These are phyloP conservation scores for Acleris emargana DNA, from an alignment of 2,888 invertebrate species.

Conservation along the genomic window DNA sequence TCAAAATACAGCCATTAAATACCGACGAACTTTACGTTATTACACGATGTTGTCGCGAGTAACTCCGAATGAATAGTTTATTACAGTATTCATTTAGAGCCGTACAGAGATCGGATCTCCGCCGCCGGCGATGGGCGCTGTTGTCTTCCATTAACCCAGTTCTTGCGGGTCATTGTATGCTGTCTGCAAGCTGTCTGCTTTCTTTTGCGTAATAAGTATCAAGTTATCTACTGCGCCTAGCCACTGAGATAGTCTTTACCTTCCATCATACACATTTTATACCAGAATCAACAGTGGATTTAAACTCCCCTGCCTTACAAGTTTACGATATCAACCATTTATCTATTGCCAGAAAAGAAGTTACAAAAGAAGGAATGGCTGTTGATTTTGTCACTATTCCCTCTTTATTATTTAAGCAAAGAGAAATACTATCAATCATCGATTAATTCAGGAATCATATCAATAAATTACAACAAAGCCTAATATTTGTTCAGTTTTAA, in stretches of 20 bases:
- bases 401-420: background rate
- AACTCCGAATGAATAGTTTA: conserved; percentile 56
- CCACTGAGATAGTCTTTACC: conserved; percentile 1
- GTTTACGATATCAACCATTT: too few relatives aligned
- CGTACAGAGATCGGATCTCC: conserved; percentile 62
- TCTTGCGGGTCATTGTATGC: conserved; percentile 69
- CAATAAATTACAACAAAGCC: conserved; percentile 3
- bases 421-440: too few relatives aligned
- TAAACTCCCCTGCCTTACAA: background rate
- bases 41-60: conserved; percentile 41
- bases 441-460: background rate
- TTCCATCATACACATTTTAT: background rate
- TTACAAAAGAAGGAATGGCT: too few relatives aligned
- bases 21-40: conserved; percentile 44
- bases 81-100: conserved; percentile 63
- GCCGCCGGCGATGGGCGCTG: conserved; percentile 66
- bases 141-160: conserved; percentile 81
- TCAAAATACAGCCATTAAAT: conserved; percentile 38
- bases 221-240: background rate
- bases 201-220: conserved; percentile 61
- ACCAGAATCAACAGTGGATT: background rate
- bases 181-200: conserved; percentile 80
- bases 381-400: background rate
- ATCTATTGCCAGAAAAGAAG: too few relatives aligned
- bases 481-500: conserved; percentile 10